Conservation (phyloP, 2,797 vertebrate genomes). For the Gambusia yucatana region DNA sequence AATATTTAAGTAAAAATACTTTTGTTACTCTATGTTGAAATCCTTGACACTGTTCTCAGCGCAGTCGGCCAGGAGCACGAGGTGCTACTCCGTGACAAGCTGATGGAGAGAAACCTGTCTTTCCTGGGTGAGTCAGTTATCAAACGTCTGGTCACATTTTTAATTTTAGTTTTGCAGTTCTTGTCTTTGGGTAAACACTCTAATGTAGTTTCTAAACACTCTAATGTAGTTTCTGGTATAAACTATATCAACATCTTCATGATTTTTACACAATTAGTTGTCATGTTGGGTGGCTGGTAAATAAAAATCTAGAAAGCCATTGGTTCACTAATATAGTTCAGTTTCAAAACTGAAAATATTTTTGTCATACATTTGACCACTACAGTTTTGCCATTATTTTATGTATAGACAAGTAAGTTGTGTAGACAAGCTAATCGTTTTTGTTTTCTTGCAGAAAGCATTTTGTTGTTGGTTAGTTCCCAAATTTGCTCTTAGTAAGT, state of each 20-base stretch:
- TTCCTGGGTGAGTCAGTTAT: constrained; percentile 90
- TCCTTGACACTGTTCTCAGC: constrained; percentile 81
- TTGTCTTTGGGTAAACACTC: constrained; percentile 50
- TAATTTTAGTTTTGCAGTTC: constrained; percentile 23
- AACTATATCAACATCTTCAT: too few relatives aligned
- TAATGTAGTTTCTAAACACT: constrained; percentile 65
- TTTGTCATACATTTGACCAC: background rate
- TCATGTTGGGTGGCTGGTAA: background rate
- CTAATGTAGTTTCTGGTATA: constrained; percentile 67
- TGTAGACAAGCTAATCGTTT: background rate
- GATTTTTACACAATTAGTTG: background rate
- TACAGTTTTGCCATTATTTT: background rate
- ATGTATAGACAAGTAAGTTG: background rate
- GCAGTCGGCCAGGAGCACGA: constrained; percentile 96
- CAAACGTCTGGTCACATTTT: constrained; percentile 32
- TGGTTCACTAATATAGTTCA: background rate
- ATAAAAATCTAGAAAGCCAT: background rate
- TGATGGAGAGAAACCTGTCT: constrained; percentile 90
- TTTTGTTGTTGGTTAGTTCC: background rate
- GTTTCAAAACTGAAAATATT: background rate
- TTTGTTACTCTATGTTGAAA: constrained; percentile 32
- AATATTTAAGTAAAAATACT: background rate
- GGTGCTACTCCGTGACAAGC: constrained; percentile 90
- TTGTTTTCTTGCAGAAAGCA: background rate
- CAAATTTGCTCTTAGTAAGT: background rate